Percentiles rank a stretch among this genome's conserved stretches.
Conservation (phyloP, 1,140 invertebrate species). For the Cydia pomonella region DNA sequence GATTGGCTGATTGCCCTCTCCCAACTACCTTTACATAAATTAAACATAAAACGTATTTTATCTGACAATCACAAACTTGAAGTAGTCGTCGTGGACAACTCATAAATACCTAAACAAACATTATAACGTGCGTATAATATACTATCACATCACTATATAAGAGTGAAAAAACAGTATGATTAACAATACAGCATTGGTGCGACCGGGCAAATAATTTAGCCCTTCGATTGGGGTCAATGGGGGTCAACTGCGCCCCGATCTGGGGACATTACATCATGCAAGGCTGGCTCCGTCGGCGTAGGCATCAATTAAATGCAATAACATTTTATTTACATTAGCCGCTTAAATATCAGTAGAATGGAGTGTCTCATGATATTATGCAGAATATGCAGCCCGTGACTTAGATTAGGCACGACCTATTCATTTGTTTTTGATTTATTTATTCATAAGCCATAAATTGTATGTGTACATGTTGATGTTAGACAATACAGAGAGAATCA, state of each 20-base stretch:
- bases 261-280: constrained; percentile 71
- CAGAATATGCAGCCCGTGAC: neutral
- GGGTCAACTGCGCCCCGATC: constrained; percentile 75
- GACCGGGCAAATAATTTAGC: constrained; percentile 72
- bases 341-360: neutral
- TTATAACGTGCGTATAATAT: neutral
- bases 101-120: constrained; percentile 12
- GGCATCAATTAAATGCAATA: constrained; percentile 71
- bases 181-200: constrained; percentile 46
- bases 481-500: too few species aligned
- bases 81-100: neutral
- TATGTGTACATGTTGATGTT: too few species aligned
- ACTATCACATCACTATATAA: neutral
- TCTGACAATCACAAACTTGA: too few species aligned
- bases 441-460: too few species aligned
- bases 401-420: neutral
- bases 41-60: too few species aligned
- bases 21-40: too few species aligned
- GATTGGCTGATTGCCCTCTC: too few species aligned
- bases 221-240: constrained; percentile 78
- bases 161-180: constrained; percentile 11
- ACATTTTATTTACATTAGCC: constrained; percentile 41
- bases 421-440: too few species aligned
- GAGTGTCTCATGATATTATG: neutral
- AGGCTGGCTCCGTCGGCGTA: constrained; percentile 54